Conservation (phyloP, 2,797 vertebrate genomes). For the Helostoma temminkii region DNA sequence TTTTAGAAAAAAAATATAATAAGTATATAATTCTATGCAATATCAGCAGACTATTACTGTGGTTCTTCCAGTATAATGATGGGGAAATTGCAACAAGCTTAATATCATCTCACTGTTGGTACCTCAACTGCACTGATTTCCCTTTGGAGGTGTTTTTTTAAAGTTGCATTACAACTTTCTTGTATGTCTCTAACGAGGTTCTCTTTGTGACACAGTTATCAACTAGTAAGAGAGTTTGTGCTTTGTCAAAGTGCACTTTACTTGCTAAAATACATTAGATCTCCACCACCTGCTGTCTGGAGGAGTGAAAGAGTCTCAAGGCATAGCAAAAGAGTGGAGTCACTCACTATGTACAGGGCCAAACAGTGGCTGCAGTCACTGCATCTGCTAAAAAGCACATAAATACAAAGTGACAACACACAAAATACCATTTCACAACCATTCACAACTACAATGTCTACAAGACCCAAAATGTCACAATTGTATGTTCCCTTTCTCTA, state of each 20-base stretch:
- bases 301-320: slow-evolving; percentile 29
- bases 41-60: no score
- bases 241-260: background rate
- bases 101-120: background rate
- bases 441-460: slow-evolving; percentile 9
- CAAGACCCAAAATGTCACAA: slow-evolving; percentile 18
- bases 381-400: background rate
- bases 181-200: background rate
- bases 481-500: slow-evolving; percentile 9
- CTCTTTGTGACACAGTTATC: background rate
- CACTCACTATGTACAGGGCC: slow-evolving; percentile 18
- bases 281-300: slow-evolving; percentile 39
- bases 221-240: slow-evolving; percentile 1
- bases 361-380: slow-evolving; percentile 39
- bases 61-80: no score
- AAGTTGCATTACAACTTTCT: background rate
- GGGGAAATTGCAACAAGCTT: no score
- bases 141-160: background rate
- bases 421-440: slow-evolving; percentile 28
- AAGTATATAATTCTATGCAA: no score
- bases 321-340: slow-evolving; percentile 32
- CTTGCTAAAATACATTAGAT: slow-evolving; percentile 24
- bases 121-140: no score
- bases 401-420: slow-evolving; percentile 29
- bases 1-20: no score